Conservation (phyloP, 2,113 vertebrate genomes). For the Oplegnathus fasciatus region DNA sequence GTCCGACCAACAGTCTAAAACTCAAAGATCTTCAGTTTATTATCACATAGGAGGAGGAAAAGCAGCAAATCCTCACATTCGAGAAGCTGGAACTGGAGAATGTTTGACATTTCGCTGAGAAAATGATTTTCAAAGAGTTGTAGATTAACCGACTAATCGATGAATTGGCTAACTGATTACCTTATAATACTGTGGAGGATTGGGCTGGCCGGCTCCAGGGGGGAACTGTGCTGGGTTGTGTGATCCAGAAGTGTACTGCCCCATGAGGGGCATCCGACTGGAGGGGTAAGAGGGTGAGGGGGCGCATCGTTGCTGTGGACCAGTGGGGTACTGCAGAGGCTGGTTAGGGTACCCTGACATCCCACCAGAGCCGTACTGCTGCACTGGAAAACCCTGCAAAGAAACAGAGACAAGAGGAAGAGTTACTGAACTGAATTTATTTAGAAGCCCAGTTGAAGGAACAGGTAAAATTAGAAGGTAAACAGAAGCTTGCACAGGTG, state of each 20-base stretch:
- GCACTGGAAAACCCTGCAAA: conserved; percentile 80
- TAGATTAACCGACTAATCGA: too few relatives aligned
- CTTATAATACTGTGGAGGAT: conserved; percentile 91
- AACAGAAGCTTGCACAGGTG: not conserved
- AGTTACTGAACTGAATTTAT: not conserved
- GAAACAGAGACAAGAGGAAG: not conserved
- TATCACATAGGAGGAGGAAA: too few relatives aligned
- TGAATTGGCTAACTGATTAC: too few relatives aligned
- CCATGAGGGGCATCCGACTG: conserved; percentile 87
- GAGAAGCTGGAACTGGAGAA: too few relatives aligned
- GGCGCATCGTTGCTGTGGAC: conserved; percentile 89
- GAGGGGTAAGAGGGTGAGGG: conserved; percentile 91
- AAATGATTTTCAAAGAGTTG: too few relatives aligned
- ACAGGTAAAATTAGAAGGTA: not conserved
- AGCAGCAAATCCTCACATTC: too few relatives aligned
- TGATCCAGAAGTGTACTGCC: conserved; percentile 67
- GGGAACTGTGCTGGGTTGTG: conserved; percentile 90
- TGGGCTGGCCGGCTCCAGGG: conserved; percentile 81
- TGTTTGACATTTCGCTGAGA: too few relatives aligned
- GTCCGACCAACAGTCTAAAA: too few relatives aligned
- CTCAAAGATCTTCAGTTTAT: too few relatives aligned
- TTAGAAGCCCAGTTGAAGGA: not conserved
- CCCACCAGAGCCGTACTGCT: conserved; percentile 81
- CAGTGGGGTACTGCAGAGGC: conserved; percentile 89
- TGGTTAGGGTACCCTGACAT: conserved; percentile 86